Conservation (phyloP, 2,113 vertebrate species). For the Crotalus horridus region DNA sequence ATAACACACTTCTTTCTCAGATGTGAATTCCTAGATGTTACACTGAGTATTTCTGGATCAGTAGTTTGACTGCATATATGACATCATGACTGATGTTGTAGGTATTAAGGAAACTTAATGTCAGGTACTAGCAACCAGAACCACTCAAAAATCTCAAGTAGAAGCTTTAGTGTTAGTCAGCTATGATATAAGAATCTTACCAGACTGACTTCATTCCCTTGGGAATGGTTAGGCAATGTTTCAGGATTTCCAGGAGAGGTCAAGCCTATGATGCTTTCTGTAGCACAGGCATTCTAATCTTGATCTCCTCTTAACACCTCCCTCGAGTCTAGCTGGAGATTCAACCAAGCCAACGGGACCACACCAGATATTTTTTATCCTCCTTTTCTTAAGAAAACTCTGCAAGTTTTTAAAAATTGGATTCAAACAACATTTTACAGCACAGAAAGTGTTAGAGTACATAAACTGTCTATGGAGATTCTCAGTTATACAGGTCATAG, state of each 20-base stretch:
- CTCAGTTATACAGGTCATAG: too few relatives aligned
- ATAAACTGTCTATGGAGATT: background rate
- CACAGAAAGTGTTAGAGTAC: background rate
- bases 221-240: background rate
- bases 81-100: background rate
- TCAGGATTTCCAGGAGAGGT: background rate
- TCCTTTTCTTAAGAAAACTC: conserved; percentile 25
- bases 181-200: background rate
- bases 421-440: background rate
- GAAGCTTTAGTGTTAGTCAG: background rate
- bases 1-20: background rate
- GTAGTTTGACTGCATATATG: conserved; percentile 18
- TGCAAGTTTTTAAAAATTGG: background rate
- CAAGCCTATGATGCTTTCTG: background rate
- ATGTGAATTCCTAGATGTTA: background rate
- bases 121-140: background rate
- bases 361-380: background rate
- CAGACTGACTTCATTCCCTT: background rate
- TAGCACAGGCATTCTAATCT: background rate
- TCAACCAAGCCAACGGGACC: background rate
- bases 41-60: background rate
- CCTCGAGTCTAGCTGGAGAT: background rate
- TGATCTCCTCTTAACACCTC: background rate
- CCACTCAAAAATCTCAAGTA: background rate
- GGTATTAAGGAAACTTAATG: conserved; percentile 14